A percentile compares a stretch with the other conserved stretches of the same genome.
Evolutionary conservation across 2,113 vertebrate genomes (phyloP).

Genomic region (Muscicapa adusta): DNA sequence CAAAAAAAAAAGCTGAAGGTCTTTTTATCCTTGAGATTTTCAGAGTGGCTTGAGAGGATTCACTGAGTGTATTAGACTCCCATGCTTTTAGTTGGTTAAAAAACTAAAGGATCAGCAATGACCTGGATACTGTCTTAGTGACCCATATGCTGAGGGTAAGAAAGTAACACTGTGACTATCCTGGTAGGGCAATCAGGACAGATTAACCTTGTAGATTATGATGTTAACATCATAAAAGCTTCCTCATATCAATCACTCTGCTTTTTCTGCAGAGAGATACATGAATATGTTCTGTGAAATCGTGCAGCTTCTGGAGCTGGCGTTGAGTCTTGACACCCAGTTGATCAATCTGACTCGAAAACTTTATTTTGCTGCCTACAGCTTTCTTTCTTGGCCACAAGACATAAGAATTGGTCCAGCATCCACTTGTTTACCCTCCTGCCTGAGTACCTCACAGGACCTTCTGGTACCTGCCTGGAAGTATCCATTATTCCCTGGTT

Average conservation of each 20-base stretch:
- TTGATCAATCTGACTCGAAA: background rate
- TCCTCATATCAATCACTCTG: background rate
- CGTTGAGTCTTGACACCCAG: fast-evolving
- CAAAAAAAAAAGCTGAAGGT: background rate
- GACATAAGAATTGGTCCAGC: background rate
- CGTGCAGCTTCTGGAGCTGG: background rate
- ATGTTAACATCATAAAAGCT: background rate
- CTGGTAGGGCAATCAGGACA: background rate
- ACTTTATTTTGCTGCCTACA: background rate
- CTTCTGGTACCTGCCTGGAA: background rate
- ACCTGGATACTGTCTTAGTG: fast-evolving
- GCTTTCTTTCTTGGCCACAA: background rate
- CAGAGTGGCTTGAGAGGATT: background rate
- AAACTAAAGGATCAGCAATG: background rate
- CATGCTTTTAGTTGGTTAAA: background rate
- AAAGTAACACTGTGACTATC: background rate
- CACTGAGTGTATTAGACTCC: background rate
- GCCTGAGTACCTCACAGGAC: background rate
- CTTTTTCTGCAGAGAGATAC: background rate
- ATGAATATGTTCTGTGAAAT: background rate
- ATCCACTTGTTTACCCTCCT: background rate
- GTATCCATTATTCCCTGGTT: background rate
- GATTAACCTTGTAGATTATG: background rate
- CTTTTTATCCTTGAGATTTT: slow-evolving; percentile 32
- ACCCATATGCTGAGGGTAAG: background rate